Percentiles rank a stretch among this genome's conserved stretches.
Evolutionary conservation across 2,113 vertebrate genomes (phyloP).

Genomic region (Empidonax alnorum): DNA sequence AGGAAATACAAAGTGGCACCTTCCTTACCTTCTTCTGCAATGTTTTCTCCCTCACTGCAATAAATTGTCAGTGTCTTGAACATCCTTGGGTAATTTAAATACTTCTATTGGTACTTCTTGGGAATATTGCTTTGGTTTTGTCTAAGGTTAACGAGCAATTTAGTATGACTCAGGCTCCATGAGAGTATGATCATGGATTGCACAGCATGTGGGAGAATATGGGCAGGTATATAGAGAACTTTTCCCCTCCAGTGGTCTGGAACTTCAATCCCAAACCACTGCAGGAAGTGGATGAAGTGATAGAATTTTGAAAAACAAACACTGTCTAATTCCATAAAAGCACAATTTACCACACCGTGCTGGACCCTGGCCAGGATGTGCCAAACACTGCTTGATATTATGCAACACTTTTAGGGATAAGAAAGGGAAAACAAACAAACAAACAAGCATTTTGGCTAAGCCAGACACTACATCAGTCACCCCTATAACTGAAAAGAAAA

Average conservation of each 20-base stretch:
- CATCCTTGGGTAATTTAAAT: neutral
- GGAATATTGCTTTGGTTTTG: neutral
- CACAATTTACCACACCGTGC: fast-evolving
- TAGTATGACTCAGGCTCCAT: neutral
- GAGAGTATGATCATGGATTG: neutral
- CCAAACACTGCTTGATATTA: neutral
- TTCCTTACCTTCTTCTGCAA: neutral
- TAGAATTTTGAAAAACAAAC: neutral
- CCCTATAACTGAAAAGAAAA: neutral
- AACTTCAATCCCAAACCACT: neutral
- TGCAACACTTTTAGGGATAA: neutral
- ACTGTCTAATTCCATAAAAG: neutral
- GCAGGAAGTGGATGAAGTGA: neutral
- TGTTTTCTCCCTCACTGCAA: neutral
- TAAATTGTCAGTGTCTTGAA: neutral
- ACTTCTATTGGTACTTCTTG: neutral
- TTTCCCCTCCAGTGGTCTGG: neutral
- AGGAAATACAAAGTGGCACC: neutral
- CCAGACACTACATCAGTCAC: neutral
- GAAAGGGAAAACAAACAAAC: neutral
- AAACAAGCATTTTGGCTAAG: neutral
- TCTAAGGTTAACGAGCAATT: neutral
- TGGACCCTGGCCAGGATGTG: neutral
- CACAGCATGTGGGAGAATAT: neutral
- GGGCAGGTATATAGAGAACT: neutral